Percentiles rank a stretch among this genome's conserved stretches.
Evolutionary conservation across 2,113 vertebrate genomes (phyloP).

Genomic region (Poecilia latipinna): DNA sequence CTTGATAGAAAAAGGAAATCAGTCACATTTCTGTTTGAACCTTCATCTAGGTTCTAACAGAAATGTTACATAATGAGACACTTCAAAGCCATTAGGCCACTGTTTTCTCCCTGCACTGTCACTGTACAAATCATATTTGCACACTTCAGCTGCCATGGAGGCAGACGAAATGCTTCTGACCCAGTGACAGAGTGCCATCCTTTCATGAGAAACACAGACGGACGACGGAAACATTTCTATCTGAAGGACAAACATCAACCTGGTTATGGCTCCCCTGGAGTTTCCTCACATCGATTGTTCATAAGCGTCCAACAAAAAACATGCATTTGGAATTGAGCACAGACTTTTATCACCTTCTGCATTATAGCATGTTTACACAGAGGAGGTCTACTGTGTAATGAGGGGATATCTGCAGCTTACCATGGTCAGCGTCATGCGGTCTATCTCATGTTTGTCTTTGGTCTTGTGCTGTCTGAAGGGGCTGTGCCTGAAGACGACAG

Average conservation of each 20-base stretch:
- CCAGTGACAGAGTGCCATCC: neutral
- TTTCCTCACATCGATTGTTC: constrained; percentile 4
- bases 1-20: no score
- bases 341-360: constrained; percentile 17
- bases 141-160: neutral
- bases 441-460: constrained; percentile 99
- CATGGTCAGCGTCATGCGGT: constrained; percentile 98
- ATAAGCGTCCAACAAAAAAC: constrained; percentile 7
- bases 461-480: constrained; percentile 99
- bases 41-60: no score
- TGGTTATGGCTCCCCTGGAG: neutral
- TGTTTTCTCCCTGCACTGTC: no score
- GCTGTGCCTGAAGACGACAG: constrained; percentile 86
- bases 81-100: no score
- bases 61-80: no score
- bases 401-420: constrained; percentile 76
- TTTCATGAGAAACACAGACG: neutral
- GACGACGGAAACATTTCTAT: constrained; percentile 4
- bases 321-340: constrained; percentile 32
- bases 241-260: neutral
- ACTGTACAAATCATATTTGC: no score
- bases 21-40: no score
- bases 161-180: neutral
- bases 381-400: neutral
- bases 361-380: constrained; percentile 21